Percentiles rank a stretch among this genome's conserved stretches.
phyloP scores from a whole-genome alignment of 2,797 vertebrate genomes.

The Eulemur coronatus region DNA sequence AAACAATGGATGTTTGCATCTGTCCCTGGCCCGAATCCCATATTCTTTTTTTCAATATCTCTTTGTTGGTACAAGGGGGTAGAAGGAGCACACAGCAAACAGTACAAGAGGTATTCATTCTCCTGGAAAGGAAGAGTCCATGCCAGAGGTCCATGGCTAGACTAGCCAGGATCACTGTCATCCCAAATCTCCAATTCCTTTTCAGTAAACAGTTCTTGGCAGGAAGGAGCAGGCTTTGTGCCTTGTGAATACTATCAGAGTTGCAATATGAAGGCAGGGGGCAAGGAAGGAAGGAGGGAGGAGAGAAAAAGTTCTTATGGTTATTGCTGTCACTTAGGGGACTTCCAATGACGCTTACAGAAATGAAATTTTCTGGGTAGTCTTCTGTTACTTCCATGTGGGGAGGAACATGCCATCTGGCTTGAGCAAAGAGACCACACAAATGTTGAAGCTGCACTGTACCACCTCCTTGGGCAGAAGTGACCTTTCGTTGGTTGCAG shows the following conservation, averaged over 20 bases:
- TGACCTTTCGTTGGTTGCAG: slow-evolving; percentile 61
- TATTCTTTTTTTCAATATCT: slow-evolving; percentile 70
- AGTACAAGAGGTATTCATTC: slow-evolving; percentile 63
- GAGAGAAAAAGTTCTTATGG: slow-evolving; percentile 63
- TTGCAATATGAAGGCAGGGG: slow-evolving; percentile 61
- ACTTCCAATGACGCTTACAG: slow-evolving; percentile 70
- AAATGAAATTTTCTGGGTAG: slow-evolving; percentile 72
- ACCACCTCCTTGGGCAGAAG: slow-evolving; percentile 70
- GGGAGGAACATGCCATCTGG: slow-evolving; percentile 76
- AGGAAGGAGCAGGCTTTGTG: slow-evolving; percentile 66
- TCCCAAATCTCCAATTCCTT: slow-evolving; percentile 70
- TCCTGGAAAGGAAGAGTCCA: slow-evolving; percentile 69
- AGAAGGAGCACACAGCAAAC: slow-evolving; percentile 57
- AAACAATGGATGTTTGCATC: slow-evolving; percentile 80
- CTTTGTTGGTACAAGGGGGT: slow-evolving; percentile 67
- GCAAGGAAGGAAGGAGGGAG: slow-evolving; percentile 61
- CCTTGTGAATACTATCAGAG: slow-evolving; percentile 68
- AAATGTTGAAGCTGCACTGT: slow-evolving; percentile 63
- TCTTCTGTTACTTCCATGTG: slow-evolving; percentile 74
- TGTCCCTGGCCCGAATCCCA: slow-evolving; percentile 67
- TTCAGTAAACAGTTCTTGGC: slow-evolving; percentile 66
- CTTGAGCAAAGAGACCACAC: slow-evolving; percentile 76
- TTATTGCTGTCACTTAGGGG: slow-evolving; percentile 75
- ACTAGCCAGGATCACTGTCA: slow-evolving; percentile 72
- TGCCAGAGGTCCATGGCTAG: slow-evolving; percentile 69